Conservation (phyloP, 1,140 invertebrate species). For the Homalodisca vitripennis region DNA sequence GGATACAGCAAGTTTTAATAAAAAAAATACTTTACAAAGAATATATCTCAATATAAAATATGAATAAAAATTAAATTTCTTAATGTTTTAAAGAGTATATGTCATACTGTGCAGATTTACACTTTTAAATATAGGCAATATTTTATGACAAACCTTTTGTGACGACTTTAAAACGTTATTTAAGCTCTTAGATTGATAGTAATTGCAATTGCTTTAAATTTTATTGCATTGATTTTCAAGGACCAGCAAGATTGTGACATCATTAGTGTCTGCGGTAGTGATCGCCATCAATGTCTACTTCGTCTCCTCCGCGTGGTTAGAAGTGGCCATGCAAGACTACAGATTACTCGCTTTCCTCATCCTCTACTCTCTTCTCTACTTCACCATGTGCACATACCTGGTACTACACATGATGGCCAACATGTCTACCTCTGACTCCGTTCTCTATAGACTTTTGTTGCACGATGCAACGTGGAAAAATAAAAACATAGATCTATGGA, state of each 20-base stretch:
- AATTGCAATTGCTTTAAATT: not conserved
- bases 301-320: constrained; percentile 48
- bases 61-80: not conserved
- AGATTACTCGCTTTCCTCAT: not conserved
- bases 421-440: not conserved
- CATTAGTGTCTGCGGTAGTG: constrained; percentile 65
- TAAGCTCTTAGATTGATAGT: not conserved
- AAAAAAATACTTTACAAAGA: no score
- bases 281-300: constrained; percentile 84
- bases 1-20: no score
- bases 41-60: no score
- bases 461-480: not conserved
- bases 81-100: not conserved
- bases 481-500: constrained; percentile 8
- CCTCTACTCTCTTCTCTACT: not conserved
- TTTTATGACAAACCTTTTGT: constrained; percentile 32
- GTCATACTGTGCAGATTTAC: not conserved
- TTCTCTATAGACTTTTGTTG: not conserved
- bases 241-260: constrained; percentile 65
- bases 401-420: constrained; percentile 13
- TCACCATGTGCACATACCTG: not conserved
- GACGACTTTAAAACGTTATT: constrained; percentile 35
- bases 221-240: constrained; percentile 49
- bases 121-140: not conserved
- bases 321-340: not conserved